Conservation (phyloP, 2,888 invertebrate species). For the Polymixis flavicincta region DNA sequence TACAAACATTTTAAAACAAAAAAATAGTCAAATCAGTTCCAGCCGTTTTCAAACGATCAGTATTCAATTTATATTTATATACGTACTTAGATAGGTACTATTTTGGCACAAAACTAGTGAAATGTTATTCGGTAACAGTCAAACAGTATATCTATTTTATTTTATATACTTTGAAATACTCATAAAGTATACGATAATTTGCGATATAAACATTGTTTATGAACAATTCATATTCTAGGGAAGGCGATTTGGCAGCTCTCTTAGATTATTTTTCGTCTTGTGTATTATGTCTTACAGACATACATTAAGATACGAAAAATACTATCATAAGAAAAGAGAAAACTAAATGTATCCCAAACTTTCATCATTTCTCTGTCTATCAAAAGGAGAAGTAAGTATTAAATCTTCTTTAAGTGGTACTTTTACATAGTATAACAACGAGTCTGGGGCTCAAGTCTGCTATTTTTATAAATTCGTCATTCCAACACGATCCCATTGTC, state of each 20-base stretch:
- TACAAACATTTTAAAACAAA: too few species aligned
- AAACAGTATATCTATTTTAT: neutral
- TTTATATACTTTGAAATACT: slow-evolving; percentile 11
- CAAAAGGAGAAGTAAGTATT: neutral
- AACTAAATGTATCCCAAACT: neutral
- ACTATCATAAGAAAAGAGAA: slow-evolving; percentile 1
- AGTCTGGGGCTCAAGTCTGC: too few species aligned
- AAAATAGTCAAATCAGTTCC: too few species aligned
- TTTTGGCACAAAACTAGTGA: neutral
- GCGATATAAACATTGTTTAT: slow-evolving; percentile 31
- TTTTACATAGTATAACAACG: neutral
- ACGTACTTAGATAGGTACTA: too few species aligned
- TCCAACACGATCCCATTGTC: too few species aligned
- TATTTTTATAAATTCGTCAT: too few species aligned
- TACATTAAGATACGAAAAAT: neutral
- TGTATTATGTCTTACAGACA: neutral
- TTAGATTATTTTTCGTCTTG: neutral
- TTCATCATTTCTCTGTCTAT: neutral
- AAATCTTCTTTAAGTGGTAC: neutral
- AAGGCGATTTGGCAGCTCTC: slow-evolving; percentile 50
- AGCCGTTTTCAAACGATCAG: too few species aligned
- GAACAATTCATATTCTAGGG: slow-evolving; percentile 34
- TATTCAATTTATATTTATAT: too few species aligned
- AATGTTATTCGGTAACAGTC: neutral
- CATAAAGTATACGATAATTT: slow-evolving; percentile 28